phyloP scores from a whole-genome alignment of 2,888 invertebrate species.

The Yponomeuta cagnagella region DNA sequence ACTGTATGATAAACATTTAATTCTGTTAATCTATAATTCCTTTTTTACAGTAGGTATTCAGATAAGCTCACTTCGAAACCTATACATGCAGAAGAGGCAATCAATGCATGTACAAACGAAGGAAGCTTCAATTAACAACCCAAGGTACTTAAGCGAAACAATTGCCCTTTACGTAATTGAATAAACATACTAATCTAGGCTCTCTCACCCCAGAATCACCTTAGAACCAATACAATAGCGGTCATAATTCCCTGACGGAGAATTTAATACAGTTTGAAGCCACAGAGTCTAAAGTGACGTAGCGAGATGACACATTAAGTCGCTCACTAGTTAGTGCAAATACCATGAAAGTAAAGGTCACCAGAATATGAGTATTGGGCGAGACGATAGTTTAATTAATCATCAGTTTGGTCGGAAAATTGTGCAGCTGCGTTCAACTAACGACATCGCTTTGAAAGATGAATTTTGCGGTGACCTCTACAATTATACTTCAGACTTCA shows the following conservation, averaged over 20 bases:
- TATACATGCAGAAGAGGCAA: background rate
- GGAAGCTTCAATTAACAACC: background rate
- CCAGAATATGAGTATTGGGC: background rate
- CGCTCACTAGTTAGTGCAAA: background rate
- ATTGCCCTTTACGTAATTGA: slow-evolving; percentile 12
- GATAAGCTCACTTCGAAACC: background rate
- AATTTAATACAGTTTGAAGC: slow-evolving; percentile 15
- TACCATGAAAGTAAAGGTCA: background rate
- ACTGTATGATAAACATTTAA: no score
- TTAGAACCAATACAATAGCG: background rate
- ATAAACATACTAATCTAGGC: slow-evolving; percentile 8
- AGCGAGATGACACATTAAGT: background rate
- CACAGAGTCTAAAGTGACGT: slow-evolving; percentile 18
- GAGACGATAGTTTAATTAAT: slow-evolving; percentile 53
- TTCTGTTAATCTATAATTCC: no score
- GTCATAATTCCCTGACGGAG: background rate
- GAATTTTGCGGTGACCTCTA: background rate
- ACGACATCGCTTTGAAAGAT: slow-evolving; percentile 55
- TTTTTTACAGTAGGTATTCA: no score
- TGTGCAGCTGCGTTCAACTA: slow-evolving; percentile 52
- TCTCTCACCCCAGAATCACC: background rate
- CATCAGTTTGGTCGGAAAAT: slow-evolving; percentile 59
- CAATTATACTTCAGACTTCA: background rate
- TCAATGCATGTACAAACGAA: background rate
- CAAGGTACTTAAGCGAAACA: slow-evolving; percentile 12